These are phyloP conservation scores for Danaus plexippus DNA, from an alignment of 1,140 invertebrate genomes.

Conservation along the genomic window DNA sequence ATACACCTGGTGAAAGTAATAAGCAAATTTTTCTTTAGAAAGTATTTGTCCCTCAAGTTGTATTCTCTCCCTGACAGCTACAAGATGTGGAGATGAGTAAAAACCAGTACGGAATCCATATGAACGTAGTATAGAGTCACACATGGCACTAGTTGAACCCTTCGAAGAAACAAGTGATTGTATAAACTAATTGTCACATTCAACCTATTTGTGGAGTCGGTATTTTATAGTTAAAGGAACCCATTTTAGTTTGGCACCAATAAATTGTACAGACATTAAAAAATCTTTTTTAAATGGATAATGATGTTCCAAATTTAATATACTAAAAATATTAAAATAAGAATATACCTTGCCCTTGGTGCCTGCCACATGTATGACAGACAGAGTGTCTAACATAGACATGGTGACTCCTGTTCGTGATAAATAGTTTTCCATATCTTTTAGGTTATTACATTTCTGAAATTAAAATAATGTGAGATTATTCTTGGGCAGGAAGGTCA, in stretches of 20 bases:
- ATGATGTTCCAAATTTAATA: too few relatives aligned
- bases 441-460: constrained; percentile 62
- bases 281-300: too few relatives aligned
- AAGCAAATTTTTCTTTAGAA: constrained; percentile 79
- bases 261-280: neutral
- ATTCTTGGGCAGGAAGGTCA: neutral
- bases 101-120: constrained; percentile 94
- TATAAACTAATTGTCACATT: constrained; percentile 6
- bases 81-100: constrained; percentile 95
- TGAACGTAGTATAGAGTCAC: constrained; percentile 89
- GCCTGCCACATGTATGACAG: constrained; percentile 94
- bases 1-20: constrained; percentile 90
- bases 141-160: constrained; percentile 94
- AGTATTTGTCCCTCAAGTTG: constrained; percentile 89
- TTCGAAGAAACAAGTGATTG: constrained; percentile 23
- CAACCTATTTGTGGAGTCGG: neutral
- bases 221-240: neutral
- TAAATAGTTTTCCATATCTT: constrained; percentile 71
- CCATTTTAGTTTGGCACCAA: neutral
- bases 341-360: constrained; percentile 89
- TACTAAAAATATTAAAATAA: neutral
- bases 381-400: constrained; percentile 78
- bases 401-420: constrained; percentile 76
- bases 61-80: constrained; percentile 94
- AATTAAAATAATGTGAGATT: constrained; percentile 21